Percentiles rank a stretch among this genome's conserved stretches.
Evolutionary conservation across 2,888 invertebrate genomes (phyloP).

Genomic region (Trachelus iudaicus): DNA sequence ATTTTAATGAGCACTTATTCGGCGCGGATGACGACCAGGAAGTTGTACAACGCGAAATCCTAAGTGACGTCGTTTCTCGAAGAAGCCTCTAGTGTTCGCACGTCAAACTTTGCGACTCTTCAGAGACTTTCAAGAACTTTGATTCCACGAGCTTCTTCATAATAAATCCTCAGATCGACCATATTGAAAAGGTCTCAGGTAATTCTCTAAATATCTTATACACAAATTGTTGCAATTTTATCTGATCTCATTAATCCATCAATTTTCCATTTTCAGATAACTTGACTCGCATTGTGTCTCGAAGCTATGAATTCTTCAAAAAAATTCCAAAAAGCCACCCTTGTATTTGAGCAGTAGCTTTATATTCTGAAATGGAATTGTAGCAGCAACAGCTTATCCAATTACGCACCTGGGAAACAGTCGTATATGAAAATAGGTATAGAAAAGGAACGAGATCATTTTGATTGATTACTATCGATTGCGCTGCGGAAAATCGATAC

Average conservation of each 20-base stretch:
- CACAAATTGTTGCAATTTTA: too few relatives aligned
- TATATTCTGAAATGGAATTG: background rate
- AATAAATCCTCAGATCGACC: background rate
- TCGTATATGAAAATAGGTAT: background rate
- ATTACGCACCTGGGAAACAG: background rate
- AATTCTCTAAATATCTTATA: background rate
- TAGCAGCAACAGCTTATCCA: background rate
- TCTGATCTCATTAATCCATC: background rate
- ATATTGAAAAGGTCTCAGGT: background rate
- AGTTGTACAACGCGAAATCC: background rate
- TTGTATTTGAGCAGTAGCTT: too few relatives aligned
- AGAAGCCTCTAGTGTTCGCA: background rate
- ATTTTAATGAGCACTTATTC: constrained; percentile 45
- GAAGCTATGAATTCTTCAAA: background rate
- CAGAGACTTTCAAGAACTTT: background rate
- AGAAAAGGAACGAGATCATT: background rate
- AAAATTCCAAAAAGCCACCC: background rate
- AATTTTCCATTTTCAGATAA: too few relatives aligned
- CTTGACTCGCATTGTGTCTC: background rate
- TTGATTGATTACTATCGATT: background rate
- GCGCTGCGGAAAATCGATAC: background rate
- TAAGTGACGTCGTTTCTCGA: background rate
- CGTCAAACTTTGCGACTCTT: background rate
- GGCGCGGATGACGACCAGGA: constrained; percentile 7
- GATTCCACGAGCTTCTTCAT: background rate